Percentiles rank a stretch among this genome's conserved stretches.
Conservation (phyloP, 1,140 invertebrate genomes). For the Diabrotica virgifera region DNA sequence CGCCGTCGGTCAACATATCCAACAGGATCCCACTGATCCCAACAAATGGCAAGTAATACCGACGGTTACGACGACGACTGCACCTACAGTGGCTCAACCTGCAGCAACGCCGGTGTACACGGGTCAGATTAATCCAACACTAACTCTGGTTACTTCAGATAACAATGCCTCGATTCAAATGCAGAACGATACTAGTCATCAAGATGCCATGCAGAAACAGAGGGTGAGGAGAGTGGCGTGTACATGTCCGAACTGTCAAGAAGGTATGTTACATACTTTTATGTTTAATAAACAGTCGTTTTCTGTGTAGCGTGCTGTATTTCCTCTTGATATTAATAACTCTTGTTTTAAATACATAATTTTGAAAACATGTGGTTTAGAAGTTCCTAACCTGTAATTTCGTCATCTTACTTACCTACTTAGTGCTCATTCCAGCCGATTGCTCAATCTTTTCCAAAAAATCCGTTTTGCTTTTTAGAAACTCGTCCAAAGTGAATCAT, state of each 20-base stretch:
- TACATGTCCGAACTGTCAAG: conserved; percentile 94
- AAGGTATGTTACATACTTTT: conserved; percentile 49
- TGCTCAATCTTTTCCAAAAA: no score
- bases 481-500: no score
- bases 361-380: no score
- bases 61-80: conserved; percentile 31
- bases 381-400: no score
- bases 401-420: no score
- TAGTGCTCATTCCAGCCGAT: no score
- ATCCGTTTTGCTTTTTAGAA: no score
- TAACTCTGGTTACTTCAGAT: conserved; percentile 33
- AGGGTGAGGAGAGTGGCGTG: conserved; percentile 79
- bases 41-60: conserved; percentile 78
- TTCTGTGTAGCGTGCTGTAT: neutral
- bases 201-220: conserved; percentile 41
- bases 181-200: conserved; percentile 27
- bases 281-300: neutral
- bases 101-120: conserved; percentile 33
- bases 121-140: conserved; percentile 45
- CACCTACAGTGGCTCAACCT: conserved; percentile 15
- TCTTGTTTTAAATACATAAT: no score
- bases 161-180: conserved; percentile 21
- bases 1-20: conserved; percentile 58
- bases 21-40: conserved; percentile 74
- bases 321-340: no score